A percentile compares a stretch with the other conserved stretches of the same genome.
phyloP scores from a whole-genome alignment of 2,888 invertebrate species.

The Lymantria dispar region DNA sequence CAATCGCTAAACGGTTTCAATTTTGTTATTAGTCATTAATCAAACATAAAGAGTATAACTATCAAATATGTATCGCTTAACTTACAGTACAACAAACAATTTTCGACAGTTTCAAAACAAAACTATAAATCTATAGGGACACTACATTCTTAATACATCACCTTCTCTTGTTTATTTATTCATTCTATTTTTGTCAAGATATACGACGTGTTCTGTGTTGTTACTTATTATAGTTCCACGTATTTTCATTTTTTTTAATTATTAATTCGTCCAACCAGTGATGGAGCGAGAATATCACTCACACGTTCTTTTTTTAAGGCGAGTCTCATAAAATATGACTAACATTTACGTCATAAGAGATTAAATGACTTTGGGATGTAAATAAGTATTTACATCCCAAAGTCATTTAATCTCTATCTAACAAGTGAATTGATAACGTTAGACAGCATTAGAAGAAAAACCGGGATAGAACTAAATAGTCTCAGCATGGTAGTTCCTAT shows the following conservation, averaged over 20 bases:
- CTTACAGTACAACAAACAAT: neutral
- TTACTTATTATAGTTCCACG: neutral
- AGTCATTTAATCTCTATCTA: no score
- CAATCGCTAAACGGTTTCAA: no score
- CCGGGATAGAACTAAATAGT: no score
- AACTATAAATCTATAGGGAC: conserved; percentile 18
- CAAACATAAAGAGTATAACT: neutral
- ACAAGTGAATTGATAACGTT: no score
- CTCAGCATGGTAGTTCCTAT: no score
- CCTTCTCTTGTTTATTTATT: conserved; percentile 11
- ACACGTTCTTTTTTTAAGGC: neutral
- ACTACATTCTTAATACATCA: conserved; percentile 8
- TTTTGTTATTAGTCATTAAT: no score
- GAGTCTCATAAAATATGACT: neutral
- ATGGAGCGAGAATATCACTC: neutral
- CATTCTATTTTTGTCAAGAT: conserved; percentile 11
- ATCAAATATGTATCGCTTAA: neutral
- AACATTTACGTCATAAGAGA: no score
- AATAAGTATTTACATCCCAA: no score
- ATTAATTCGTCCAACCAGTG: neutral
- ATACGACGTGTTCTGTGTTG: neutral
- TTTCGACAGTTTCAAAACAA: conserved; percentile 19
- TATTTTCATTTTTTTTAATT: neutral
- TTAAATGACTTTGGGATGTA: no score
- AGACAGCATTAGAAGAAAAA: no score